Percentiles rank a stretch among this genome's conserved stretches.
These are phyloP conservation scores for Shargacucullia verbasci DNA, from an alignment of 2,888 invertebrate genomes.

Conservation along the genomic window DNA sequence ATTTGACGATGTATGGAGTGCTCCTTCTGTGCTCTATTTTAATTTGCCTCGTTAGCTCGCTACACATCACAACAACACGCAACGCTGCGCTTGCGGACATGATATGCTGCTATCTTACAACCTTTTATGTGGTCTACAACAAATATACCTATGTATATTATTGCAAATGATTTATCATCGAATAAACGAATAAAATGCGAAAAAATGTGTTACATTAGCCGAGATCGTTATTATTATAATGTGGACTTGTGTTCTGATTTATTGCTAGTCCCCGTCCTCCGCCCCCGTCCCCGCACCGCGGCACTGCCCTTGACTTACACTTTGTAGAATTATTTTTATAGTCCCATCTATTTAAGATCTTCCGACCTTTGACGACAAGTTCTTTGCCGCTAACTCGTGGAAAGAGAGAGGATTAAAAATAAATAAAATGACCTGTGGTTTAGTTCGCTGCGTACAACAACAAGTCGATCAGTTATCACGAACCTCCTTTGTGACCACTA, in stretches of 20 bases:
- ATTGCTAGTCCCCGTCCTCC: neutral
- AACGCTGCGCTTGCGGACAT: neutral
- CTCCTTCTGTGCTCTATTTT: no score
- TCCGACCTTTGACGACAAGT: conserved; percentile 50
- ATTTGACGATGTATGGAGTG: no score
- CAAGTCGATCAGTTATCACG: no score
- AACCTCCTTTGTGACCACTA: no score
- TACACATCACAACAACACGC: no score
- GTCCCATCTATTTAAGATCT: conserved; percentile 40
- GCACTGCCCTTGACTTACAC: conserved; percentile 48
- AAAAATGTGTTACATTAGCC: conserved; percentile 4
- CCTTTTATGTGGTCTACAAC: neutral
- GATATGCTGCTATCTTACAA: neutral
- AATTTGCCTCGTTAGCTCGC: no score
- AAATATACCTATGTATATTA: neutral
- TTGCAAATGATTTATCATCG: conserved; percentile 13
- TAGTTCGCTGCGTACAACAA: no score
- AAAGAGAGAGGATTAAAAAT: conserved; percentile 26
- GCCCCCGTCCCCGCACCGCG: neutral
- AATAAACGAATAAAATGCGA: conserved; percentile 14
- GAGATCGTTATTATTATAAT: conserved; percentile 8
- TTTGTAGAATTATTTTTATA: conserved; percentile 35
- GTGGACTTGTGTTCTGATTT: conserved; percentile 6
- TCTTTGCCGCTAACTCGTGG: conserved; percentile 23
- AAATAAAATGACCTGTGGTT: conserved; percentile 7